phyloP scores from a whole-genome alignment of 2,888 invertebrate genomes.

The Glyphotaelius pellucidus region DNA sequence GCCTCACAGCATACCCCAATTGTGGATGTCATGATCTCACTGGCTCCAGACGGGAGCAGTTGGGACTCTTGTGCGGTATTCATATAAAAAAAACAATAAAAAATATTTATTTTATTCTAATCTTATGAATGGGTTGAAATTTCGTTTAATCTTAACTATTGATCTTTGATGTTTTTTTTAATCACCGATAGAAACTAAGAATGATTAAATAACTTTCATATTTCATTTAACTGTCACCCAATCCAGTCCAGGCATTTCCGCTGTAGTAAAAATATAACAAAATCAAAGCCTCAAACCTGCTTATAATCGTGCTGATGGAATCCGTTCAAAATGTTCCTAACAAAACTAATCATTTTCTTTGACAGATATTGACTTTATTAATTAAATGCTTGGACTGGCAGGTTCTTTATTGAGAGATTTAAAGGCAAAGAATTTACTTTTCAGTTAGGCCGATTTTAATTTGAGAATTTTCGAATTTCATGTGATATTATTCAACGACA shows the following conservation, averaged over 20 bases:
- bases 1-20: too few relatives aligned
- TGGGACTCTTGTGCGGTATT: too few relatives aligned
- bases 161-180: neutral
- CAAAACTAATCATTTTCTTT: neutral
- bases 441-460: neutral
- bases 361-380: neutral
- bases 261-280: neutral
- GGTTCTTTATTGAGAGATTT: neutral
- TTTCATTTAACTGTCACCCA: constrained; percentile 7
- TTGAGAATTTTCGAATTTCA: neutral
- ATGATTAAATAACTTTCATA: constrained; percentile 10
- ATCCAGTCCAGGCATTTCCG: neutral
- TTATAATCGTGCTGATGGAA: neutral
- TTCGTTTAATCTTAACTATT: neutral
- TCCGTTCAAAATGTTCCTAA: neutral
- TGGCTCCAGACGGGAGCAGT: too few relatives aligned
- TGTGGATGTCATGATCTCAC: too few relatives aligned
- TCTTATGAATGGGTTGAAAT: neutral
- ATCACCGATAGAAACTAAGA: neutral
- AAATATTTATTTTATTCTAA: neutral
- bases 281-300: neutral
- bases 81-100: too few relatives aligned
- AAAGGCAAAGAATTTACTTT: neutral
- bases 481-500: neutral
- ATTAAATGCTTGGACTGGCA: neutral